Evolutionary conservation across 1,140 invertebrate genomes (phyloP), one percentile per base, ranked within the genome.

Genomic region (Apocrypta bakeri): DNA sequence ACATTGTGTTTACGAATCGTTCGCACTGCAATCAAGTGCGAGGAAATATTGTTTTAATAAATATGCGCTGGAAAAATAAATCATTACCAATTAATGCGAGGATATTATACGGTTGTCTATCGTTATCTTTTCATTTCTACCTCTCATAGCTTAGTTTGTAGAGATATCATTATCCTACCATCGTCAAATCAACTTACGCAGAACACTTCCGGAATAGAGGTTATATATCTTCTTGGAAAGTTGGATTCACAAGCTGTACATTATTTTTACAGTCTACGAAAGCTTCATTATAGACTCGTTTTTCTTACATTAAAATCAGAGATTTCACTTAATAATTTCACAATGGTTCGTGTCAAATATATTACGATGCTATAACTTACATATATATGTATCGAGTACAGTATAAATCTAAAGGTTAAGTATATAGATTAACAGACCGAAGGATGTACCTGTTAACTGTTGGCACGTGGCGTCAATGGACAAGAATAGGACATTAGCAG

Each of bases 401-500:
- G n/a, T n/a, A n/a, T n/a, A n/a, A 56, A 21, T 75, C 79, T 61
- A 61, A 75, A 29, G 24, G 25, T 21, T 42, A 81, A 48, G 42
- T 48, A 48, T 56, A 56, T 17, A 17, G 48, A 56, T 56, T 25
- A 33, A 69, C 31, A 56, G 24, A 69, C 63, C 76, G n/a, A 40
- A 40, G 40, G 48, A n/a, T 85, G 86, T 90, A 91, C 89, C 48
- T 56, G 48, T n/a, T 56, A 17, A 3, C 89, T 87, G 85, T 63
- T 74, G 89, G 85, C 90, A 90, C 89, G 90, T 90, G 90, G 85
- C 88, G 83, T 77, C 79, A 73, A n/a, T n/a, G n/a, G n/a, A 63
- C 21, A 24, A 88, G 87, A 85, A 89, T 85, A 85, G 85, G 85
- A 90, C 88, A 88, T 89, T 88, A 87, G 88, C 88, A 90, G 89